Evolutionary conservation across 2,888 invertebrate species (phyloP).

Genomic region (Nematopogon swammerdamellus): DNA sequence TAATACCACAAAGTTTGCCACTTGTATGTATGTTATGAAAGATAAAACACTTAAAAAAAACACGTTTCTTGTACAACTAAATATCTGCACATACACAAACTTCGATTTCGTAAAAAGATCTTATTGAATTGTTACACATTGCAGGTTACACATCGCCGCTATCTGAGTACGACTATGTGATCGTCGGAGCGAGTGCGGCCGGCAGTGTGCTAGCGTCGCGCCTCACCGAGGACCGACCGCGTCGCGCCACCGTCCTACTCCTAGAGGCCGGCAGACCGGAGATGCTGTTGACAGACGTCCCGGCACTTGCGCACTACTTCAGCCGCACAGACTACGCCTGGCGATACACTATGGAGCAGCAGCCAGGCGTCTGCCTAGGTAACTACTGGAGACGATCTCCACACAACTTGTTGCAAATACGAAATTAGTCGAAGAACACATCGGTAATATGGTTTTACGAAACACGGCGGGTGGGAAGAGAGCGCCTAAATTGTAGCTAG

Average conservation of each 20-base stretch:
- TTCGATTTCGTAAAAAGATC: no score
- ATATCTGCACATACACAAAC: no score
- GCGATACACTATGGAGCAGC: conserved; percentile 61
- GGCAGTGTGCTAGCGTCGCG: conserved; percentile 70
- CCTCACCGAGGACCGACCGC: conserved; percentile 57
- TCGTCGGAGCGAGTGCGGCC: conserved; percentile 68
- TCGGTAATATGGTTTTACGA: no score
- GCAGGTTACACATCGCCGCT: conserved; percentile 25
- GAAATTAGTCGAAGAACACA: no score
- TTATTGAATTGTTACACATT: conserved; percentile 12
- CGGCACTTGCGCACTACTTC: conserved; percentile 53
- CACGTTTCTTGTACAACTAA: no score
- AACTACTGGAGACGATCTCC: conserved; percentile 11
- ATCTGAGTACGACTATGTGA: conserved; percentile 62
- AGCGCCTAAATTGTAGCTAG: no score
- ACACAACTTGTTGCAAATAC: no score
- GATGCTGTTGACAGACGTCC: conserved; percentile 53
- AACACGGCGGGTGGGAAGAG: no score
- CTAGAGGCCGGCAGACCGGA: conserved; percentile 60
- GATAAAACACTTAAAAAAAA: no score
- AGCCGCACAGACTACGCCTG: conserved; percentile 60
- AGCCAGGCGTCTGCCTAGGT: conserved; percentile 54
- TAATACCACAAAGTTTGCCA: no score
- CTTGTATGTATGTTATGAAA: no score
- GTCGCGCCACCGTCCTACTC: conserved; percentile 53